Conservation (phyloP, 2,113 vertebrate species). For the Phyllostomus discolor region DNA sequence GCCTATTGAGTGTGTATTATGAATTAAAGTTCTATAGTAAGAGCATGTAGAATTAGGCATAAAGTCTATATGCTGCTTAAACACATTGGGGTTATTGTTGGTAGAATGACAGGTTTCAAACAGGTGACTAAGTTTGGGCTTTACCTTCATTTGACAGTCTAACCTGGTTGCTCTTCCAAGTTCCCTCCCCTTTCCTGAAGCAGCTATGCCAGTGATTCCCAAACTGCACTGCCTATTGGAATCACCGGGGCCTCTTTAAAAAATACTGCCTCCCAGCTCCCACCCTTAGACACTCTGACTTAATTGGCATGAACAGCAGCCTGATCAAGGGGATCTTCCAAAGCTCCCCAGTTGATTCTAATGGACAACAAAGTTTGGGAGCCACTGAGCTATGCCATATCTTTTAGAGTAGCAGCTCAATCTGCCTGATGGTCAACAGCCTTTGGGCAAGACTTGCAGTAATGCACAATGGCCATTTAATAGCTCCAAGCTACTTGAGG, state of each 20-base stretch:
- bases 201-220: not conserved
- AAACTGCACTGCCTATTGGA: not conserved
- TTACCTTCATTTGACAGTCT: not conserved
- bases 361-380: not conserved
- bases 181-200: not conserved
- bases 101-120: not conserved
- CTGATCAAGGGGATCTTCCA: not conserved
- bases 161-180: not conserved
- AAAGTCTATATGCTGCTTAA: not conserved
- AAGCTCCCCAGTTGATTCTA: not conserved
- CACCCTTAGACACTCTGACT: not conserved
- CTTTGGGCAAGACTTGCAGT: not conserved
- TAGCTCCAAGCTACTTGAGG: not conserved
- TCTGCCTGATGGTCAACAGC: not conserved
- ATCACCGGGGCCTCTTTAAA: not conserved
- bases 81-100: not conserved
- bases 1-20: not conserved
- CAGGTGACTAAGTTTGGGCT: not conserved
- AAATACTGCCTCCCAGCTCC: not conserved
- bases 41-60: not conserved
- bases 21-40: not conserved
- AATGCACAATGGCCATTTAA: accelerated
- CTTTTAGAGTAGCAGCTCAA: not conserved
- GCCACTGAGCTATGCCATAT: not conserved
- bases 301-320: too few species aligned